Base-by-base conservation (phyloP, 1,140 invertebrate genomes). In the Coelopa frigida region DNA sequence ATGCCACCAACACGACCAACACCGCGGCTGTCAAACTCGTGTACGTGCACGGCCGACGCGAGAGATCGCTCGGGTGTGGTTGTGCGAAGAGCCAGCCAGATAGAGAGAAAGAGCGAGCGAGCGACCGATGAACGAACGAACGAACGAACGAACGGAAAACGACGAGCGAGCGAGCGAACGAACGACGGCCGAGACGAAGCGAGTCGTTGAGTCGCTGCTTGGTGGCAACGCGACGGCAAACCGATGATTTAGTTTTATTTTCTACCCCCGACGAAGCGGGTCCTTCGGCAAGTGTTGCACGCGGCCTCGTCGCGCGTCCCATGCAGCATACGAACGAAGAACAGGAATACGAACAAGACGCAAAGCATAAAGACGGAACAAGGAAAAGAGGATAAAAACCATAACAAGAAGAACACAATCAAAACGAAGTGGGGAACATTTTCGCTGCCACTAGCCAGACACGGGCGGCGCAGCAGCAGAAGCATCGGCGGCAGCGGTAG, bases 181-280 rank as follows among this genome's bases (percentile, higher is more conserved):
- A 31, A 27, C 20, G 18, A n/a, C 2, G 12, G 22, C 24, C 24
- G 27, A n/a, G 23, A 41, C 45, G 39, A 45, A 45, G 18, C 21
- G 27, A 45, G 26, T 15, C 23, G 33, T 33, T 45, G 21, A 35
- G 32, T 29, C 37, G 45, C 24, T 24, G 44, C 44, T 35, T 46
- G 23, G 23, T 36, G 21, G 23, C 27, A 37, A 46, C 23, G 32
- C 22, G 29, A 40, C 38, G 20, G 39, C 32, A 24, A 41, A 42
- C 26, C 27, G 43, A 48, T 38, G 33, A 33, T 49, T 49, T 49
- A 49, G 48, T 49, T 49, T 43, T 49, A 43, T 49, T 49, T 49
- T 44, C 48, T 44, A 49, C 48, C 43, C 48, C 48, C 42, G 24
- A 44, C 37, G 42, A 44, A 37, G 35, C 35, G 35, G 46, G 40